These are phyloP conservation scores for Leptopilina clavipes DNA, from an alignment of 1,140 invertebrate species.

Conservation along the genomic window DNA sequence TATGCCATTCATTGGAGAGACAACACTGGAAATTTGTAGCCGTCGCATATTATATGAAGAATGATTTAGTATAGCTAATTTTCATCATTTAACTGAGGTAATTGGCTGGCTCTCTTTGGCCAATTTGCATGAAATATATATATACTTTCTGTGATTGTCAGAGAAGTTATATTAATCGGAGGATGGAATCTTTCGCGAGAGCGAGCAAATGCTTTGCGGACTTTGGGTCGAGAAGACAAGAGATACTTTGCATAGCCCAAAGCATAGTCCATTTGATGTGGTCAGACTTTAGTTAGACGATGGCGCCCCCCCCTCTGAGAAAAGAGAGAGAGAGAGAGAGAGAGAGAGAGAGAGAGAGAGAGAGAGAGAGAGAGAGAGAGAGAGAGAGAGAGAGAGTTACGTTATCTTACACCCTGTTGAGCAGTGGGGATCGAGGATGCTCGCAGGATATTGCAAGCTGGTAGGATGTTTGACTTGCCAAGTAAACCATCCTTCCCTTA, in stretches of 20 bases:
- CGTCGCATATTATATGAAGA: neutral
- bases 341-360: too few species aligned
- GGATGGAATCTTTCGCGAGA: constrained; percentile 24
- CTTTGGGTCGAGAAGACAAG: constrained; percentile 35
- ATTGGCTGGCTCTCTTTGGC: constrained; percentile 14
- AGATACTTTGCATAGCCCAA: constrained; percentile 60
- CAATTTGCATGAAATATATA: constrained; percentile 26
- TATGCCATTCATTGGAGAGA: too few species aligned
- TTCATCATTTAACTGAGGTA: constrained; percentile 11
- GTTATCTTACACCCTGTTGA: constrained; percentile 37
- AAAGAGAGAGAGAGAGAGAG: too few species aligned
- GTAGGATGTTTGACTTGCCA: constrained; percentile 68
- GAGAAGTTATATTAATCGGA: constrained; percentile 31
- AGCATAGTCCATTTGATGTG: constrained; percentile 64
- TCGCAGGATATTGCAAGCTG: constrained; percentile 65
- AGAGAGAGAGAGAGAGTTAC: too few species aligned
- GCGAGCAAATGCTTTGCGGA: constrained; percentile 35
- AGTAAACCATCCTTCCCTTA: constrained; percentile 59
- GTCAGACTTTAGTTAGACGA: constrained; percentile 45
- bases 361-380: too few species aligned
- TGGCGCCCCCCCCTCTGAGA: constrained; percentile 19
- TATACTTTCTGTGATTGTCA: constrained; percentile 31
- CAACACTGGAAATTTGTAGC: too few species aligned
- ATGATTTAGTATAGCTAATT: constrained; percentile 22
- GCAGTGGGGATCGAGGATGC: constrained; percentile 39